Conservation (phyloP, 2,797 vertebrate genomes). For the Diplodus puntazzo region DNA sequence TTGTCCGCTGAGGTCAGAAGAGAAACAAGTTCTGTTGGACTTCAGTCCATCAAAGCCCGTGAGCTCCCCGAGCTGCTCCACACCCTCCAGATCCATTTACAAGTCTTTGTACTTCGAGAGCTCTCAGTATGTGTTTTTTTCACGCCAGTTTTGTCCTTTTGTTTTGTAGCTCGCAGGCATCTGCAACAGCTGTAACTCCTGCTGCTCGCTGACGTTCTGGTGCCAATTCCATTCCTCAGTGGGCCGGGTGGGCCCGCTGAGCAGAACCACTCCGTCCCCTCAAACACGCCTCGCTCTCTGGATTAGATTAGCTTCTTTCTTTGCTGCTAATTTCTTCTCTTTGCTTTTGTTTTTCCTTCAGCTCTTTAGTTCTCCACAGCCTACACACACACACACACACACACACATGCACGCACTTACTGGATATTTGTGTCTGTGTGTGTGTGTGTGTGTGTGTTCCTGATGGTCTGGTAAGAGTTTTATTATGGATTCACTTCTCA, state of each 20-base stretch:
- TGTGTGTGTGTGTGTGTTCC: too few species aligned
- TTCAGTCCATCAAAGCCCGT: not conserved
- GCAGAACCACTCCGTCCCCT: not conserved
- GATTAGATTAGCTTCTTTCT: slow-evolving; percentile 22
- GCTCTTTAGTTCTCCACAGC: not conserved
- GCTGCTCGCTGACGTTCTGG: slow-evolving; percentile 35
- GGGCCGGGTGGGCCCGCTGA: not conserved
- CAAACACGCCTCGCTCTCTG: slow-evolving; percentile 16
- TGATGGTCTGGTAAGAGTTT: not conserved
- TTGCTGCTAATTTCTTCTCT: slow-evolving; percentile 3
- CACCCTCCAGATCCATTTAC: slow-evolving; percentile 6
- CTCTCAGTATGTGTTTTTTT: not conserved
- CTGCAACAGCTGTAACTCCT: slow-evolving; percentile 52
- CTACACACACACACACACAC: not conserved
- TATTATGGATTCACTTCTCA: slow-evolving; percentile 12
- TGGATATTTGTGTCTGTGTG: too few species aligned
- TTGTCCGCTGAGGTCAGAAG: not conserved
- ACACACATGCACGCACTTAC: too few species aligned
- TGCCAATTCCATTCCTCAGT: slow-evolving; percentile 53
- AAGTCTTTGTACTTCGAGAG: slow-evolving; percentile 27
- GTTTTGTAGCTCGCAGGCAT: slow-evolving; percentile 28
- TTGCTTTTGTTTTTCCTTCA: slow-evolving; percentile 8
- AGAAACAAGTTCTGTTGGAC: not conserved
- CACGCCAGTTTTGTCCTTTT: slow-evolving; percentile 6
- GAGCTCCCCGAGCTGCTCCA: slow-evolving; percentile 1